Evolutionary conservation across 1,140 invertebrate species (phyloP).

Genomic region (Nasonia longicornis): DNA sequence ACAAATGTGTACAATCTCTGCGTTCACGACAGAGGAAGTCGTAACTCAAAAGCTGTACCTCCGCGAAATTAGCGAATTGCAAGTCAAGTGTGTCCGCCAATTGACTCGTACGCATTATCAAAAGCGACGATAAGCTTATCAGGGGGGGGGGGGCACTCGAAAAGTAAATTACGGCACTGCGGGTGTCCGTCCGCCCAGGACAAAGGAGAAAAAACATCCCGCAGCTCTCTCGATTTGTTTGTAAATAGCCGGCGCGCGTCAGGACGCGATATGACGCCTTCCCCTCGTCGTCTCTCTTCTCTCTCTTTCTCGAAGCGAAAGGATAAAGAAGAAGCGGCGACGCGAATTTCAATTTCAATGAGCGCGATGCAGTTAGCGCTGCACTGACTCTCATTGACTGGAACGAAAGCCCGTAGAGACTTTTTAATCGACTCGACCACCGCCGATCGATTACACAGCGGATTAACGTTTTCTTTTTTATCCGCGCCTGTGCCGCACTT

Average conservation of each 20-base stretch:
- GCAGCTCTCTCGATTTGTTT: constrained; percentile 2
- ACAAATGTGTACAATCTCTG: no score
- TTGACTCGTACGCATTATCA: no score
- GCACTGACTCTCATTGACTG: not conserved
- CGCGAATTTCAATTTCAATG: constrained; percentile 15
- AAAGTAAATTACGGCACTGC: not conserved
- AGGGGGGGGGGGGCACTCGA: not conserved
- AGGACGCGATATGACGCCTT: not conserved
- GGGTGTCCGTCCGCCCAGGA: not conserved
- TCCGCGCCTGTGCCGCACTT: not conserved
- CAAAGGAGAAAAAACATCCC: no score
- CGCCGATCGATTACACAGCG: not conserved
- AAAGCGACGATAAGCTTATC: not conserved
- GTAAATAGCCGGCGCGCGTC: not conserved
- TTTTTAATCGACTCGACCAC: not conserved
- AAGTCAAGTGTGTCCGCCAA: no score
- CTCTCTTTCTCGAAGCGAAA: not conserved
- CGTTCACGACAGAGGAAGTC: no score
- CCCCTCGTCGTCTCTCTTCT: not conserved
- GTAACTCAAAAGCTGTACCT: not conserved
- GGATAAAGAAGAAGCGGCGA: not conserved
- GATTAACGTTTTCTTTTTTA: not conserved
- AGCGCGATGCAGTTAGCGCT: not conserved
- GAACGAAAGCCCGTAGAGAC: not conserved
- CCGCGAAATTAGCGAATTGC: not conserved